Conservation (phyloP, 64 coral and sea anemone genomes). For the Astreopora myriophthalma region DNA sequence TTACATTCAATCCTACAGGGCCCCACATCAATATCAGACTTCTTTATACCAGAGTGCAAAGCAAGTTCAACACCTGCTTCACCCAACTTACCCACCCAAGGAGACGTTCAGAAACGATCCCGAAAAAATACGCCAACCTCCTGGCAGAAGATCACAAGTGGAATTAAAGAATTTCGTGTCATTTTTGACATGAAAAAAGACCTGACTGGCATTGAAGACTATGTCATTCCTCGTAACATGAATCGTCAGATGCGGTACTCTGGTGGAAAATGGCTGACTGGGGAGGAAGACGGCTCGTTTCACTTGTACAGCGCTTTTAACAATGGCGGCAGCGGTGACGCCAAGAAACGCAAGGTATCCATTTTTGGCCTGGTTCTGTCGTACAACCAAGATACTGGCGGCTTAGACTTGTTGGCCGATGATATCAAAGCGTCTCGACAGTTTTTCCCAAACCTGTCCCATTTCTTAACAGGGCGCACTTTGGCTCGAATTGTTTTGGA, state of each 20-base stretch:
- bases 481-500: background rate
- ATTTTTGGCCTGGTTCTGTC: constrained; percentile 60
- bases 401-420: background rate
- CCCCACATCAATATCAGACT: too few species aligned
- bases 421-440: constrained; percentile 17
- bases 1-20: background rate
- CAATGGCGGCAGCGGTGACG: constrained; percentile 18
- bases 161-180: background rate
- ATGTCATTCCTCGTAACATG: background rate
- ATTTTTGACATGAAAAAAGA: constrained; percentile 31
- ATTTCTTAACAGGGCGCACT: background rate
- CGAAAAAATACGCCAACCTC: background rate
- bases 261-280: constrained; percentile 22
- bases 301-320: constrained; percentile 48
- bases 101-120: background rate
- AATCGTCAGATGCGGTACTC: background rate
- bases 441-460: background rate
- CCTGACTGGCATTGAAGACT: background rate
- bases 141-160: background rate
- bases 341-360: constrained; percentile 35
- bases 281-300: constrained; percentile 34
- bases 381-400: constrained; percentile 4
- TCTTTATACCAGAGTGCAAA: too few species aligned
- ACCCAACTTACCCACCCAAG: too few species aligned
- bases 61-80: too few species aligned